Conservation (phyloP, 2,888 invertebrate species). For the Nomada hirtipes region DNA sequence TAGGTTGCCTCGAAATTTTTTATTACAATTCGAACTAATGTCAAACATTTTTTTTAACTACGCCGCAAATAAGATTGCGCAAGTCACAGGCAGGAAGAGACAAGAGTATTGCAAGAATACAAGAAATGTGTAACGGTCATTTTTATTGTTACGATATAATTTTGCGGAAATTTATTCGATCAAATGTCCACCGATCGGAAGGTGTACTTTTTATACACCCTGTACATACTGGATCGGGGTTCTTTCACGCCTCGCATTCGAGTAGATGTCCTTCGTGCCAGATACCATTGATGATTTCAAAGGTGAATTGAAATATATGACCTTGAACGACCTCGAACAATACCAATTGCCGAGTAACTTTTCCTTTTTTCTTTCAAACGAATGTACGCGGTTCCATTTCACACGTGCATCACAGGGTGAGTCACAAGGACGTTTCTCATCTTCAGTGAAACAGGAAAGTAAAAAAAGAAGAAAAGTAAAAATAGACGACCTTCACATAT, state of each 20-base stretch:
- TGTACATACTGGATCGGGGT: background rate
- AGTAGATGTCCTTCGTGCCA: background rate
- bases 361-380: too few species aligned
- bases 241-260: background rate
- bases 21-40: too few species aligned
- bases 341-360: background rate
- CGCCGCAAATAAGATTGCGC: too few species aligned
- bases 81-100: too few species aligned
- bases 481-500: background rate
- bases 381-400: background rate
- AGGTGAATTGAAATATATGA: background rate
- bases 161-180: too few species aligned
- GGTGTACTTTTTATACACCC: background rate
- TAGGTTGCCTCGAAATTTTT: too few species aligned
- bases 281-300: background rate
- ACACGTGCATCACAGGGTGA: background rate
- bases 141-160: too few species aligned
- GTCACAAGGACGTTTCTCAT: background rate
- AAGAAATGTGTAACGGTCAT: too few species aligned
- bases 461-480: too few species aligned
- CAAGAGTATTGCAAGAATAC: too few species aligned
- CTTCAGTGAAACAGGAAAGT: background rate
- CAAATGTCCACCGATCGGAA: too few species aligned
- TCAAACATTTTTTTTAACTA: too few species aligned
- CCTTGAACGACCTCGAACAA: background rate